A percentile compares a stretch with the other conserved stretches of the same genome.
Evolutionary conservation across 1,140 invertebrate species (phyloP).

Genomic region (Leptestheria dahalacensis): DNA sequence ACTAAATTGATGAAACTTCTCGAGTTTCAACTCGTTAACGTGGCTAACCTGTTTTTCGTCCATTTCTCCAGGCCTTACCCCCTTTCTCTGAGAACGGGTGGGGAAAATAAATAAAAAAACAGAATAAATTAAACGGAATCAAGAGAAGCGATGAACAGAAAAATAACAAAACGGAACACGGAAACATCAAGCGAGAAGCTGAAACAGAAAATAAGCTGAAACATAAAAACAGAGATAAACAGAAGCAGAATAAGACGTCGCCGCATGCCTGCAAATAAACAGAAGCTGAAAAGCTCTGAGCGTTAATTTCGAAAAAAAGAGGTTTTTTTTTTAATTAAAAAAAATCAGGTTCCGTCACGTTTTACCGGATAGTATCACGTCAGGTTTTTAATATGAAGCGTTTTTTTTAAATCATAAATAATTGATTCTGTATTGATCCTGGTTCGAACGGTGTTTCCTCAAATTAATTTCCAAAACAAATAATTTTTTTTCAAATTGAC

Average conservation of each 20-base stretch:
- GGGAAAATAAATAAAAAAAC: conserved; percentile 18
- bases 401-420: too few relatives aligned
- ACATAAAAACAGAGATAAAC: background rate
- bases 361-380: too few relatives aligned
- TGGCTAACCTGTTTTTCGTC: conserved; percentile 33
- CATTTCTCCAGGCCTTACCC: conserved; percentile 33
- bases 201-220: background rate
- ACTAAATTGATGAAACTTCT: background rate
- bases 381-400: background rate
- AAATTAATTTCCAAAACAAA: too few relatives aligned
- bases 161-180: background rate
- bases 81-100: conserved; percentile 22
- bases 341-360: too few relatives aligned
- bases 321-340: too few relatives aligned
- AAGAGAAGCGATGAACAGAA: background rate
- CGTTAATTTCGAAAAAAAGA: too few relatives aligned
- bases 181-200: conserved; percentile 4
- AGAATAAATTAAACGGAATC: conserved; percentile 9
- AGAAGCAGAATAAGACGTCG: conserved; percentile 5
- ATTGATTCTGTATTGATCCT: too few relatives aligned
- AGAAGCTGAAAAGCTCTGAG: background rate
- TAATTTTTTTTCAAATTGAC: too few relatives aligned
- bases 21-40: background rate
- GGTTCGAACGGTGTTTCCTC: too few relatives aligned
- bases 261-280: background rate